Base-by-base conservation (phyloP, 2,888 invertebrate genomes). In the Poecilus cupreus region DNA sequence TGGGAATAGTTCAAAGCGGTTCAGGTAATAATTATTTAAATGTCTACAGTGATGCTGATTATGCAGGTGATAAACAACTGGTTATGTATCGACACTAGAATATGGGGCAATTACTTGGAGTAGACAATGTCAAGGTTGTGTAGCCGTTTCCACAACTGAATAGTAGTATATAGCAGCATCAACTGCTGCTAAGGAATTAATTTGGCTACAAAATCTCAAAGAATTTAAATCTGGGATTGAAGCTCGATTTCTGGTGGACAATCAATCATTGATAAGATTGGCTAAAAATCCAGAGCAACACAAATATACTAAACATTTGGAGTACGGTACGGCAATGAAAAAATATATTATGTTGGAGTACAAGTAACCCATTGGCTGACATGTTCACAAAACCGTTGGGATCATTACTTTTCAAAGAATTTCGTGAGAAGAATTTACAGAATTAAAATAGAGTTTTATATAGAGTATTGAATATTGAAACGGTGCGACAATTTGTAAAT, bases 151-250 rank as follows among this genome's bases (percentile, higher is more conserved):
- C 0, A 84, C 85, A 13, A 86, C 84, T 13, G 80, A 82, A 54
- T 60, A 86, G 0, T 85, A 86, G 68, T 82, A 85, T 51, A 83
- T 86, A 18, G 86, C 86, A 22, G 85, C 84, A 10, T 85, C 83
- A 64, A 82, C 83, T 68, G 83, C 83, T n/a, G 82, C 83, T 8
- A 81, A 83, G 68, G 85, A 86, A 70, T n/a, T 84, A 6, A 82
- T 86, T 6, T 86, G 86, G 86, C 77, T 86, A 16, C 78, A 76
- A 6, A 54, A 82, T 13, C 43, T 85, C 6, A 54, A 79, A n/a
- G 82, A 83, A 22, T 46, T 49, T 49, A 13, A 49, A 2, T 11
- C 84, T 20, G 39, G 51, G 2, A 11, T 39, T 39, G 32, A 81
- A 46, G 83, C 83, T 10, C 74, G 74, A 11, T 16, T 85, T 1